Base-by-base conservation (phyloP, 2,113 vertebrate species). In the Bubo bubo region DNA sequence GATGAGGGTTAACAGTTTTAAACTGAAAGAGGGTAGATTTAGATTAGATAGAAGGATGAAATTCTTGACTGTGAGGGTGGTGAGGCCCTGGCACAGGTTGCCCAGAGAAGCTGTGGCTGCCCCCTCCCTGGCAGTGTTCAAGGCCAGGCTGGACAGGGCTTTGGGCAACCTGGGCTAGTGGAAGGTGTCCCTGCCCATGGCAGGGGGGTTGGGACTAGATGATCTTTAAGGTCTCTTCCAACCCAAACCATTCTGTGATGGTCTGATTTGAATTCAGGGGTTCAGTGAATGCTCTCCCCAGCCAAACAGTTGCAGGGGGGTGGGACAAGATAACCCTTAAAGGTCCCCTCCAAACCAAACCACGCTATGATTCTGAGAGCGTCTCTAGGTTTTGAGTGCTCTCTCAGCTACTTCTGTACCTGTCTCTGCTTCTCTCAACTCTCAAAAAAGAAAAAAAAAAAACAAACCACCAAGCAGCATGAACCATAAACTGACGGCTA, bases 91-190 rank as follows among this genome's bases (percentile, higher is more conserved):
- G 35, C 35, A 37, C 35, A 37, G 35, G 15, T 19, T 58, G 41
- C n/a, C 49, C 53, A 50, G 71, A 58, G 2, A 74, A 27, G 39
- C 49, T 19, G 79, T 5, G 6, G 27, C 41, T 64, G 64, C 28
- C 35, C 37, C 82, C 37, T 82, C 43, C 66, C 49, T 90, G 66
- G 49, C 1, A 34, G 26, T 34, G 30, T 0, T 28, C 58, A 23
- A 41, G 71, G 28, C 18, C 79, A 72, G 81, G 47, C 0, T 86
- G 71, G 28, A 8, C 0, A 0, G 50, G 82, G 32, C 32, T 75
- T 7, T 60, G 45, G 41, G 58, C 39, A 68, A 0, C 56, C 62
- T 84, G 45, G 8, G 14, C 2, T 0, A 2, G 64, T 27, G 39
- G 24, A 2, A 80, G 45, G 10, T 84, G 62, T 52, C 74, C 56